Percentiles rank a stretch among this genome's conserved stretches.
Conservation (phyloP, 2,797 vertebrate genomes). For the Hipposideros larvatus region DNA sequence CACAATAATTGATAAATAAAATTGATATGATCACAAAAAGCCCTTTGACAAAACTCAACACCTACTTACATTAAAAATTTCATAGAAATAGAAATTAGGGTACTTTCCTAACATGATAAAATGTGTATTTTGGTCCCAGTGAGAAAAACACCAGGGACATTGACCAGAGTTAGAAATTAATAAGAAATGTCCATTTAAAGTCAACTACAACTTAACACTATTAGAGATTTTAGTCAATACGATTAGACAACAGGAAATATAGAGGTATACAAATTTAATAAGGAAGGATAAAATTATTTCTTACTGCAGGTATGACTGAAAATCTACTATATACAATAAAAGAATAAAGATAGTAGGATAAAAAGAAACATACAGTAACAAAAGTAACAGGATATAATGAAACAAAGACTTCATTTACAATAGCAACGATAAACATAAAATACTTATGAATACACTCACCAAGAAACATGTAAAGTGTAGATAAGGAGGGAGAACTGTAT, state of each 20-base stretch:
- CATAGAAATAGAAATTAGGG: not conserved
- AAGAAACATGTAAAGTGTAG: not conserved
- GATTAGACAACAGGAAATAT: slow-evolving; percentile 5
- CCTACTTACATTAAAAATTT: slow-evolving; percentile 22
- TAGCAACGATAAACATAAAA: slow-evolving; percentile 13
- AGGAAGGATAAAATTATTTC: not conserved
- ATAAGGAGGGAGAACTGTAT: not conserved
- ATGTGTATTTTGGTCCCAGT: not conserved
- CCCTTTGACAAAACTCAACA: slow-evolving; percentile 16
- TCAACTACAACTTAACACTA: not conserved
- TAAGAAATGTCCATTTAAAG: slow-evolving; percentile 10
- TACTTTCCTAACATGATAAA: slow-evolving; percentile 14
- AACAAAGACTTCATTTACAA: slow-evolving; percentile 11
- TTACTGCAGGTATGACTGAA: not conserved
- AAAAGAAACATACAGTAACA: not conserved
- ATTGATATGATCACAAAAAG: not conserved
- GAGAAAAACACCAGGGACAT: not conserved
- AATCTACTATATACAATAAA: not conserved
- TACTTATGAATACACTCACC: not conserved
- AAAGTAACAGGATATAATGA: not conserved
- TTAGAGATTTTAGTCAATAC: slow-evolving; percentile 23
- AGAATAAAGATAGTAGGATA: not conserved
- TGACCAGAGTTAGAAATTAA: not conserved
- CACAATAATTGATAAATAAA: not conserved
- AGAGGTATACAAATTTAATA: not conserved